Base-by-base conservation (phyloP, 2,888 invertebrate species). In the Brachylomia viminalis region DNA sequence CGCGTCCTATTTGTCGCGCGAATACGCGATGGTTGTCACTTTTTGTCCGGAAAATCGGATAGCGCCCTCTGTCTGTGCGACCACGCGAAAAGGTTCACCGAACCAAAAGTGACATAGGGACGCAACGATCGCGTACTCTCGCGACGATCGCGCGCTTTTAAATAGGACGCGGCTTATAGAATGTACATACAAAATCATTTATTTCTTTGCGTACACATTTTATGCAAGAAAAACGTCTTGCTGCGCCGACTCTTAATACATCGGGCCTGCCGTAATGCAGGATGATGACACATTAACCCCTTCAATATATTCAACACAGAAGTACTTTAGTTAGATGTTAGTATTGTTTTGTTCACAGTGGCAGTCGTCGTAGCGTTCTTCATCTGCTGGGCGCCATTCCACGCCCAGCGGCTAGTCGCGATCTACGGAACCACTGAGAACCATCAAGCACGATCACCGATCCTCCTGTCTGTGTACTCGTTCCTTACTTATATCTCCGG, bases 361-460 rank as follows among this genome's bases (percentile, higher is more conserved):
- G 98, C 99, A 75, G 98, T 99, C 6, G 99, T 99, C 77, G 98
- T 98, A 89, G 98, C 99, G 2, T 98, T 98, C 93, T 98, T 98
- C 95, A 96, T 98, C 47, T 99, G 99, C 94, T 98, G 98, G 98
- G 98, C 98, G 0, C 99, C 99, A 2, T 99, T 99, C 95, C 99
- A 99, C 94, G 98, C 98, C 0, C 99, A 99, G 93, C 97, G 99
- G 20, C 97, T 99, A 69, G 97, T 98, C 79, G 98, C 98, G 17
- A 97, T 98, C 80, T 98, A 98, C 94, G 97, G 98, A 73, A 96
- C 97, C 85, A 94, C 97, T 17, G 94, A 94, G 56, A 89, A 95
- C 79, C 94, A 96, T 67, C 86, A 85, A 17, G 94, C 96, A 89
- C 91, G 94, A 79, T 95, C 95, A 10, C 93, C 94, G 81, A 85